Evolutionary conservation across 2,888 invertebrate genomes (phyloP), one percentile per base, ranked within the genome.

Genomic region (Platynereis dumerilii): DNA sequence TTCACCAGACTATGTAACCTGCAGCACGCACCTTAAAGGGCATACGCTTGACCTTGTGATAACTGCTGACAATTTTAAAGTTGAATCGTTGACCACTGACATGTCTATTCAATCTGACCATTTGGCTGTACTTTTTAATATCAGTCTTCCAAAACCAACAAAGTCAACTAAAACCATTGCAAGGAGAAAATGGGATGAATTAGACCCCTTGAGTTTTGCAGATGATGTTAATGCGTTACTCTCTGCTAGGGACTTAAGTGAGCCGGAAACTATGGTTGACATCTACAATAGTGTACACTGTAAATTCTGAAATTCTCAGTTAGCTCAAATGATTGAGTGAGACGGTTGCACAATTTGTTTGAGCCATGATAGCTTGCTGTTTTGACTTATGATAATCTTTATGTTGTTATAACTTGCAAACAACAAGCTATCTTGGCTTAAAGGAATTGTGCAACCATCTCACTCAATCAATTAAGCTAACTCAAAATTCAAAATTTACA

Each of bases 281-380:
- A 20, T 57, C 22, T 57, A 57, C 34, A 57, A 57, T 20, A 22
- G 29, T 22, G 20, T 29, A 20, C n/a, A n/a, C n/a, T n/a, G n/a
- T n/a, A n/a, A n/a, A n/a, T n/a, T n/a, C n/a, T n/a, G n/a, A n/a
- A n/a, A n/a, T n/a, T n/a, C n/a, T n/a, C n/a, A n/a, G n/a, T n/a
- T n/a, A n/a, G n/a, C n/a, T n/a, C n/a, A n/a, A n/a, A n/a, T n/a
- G n/a, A n/a, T n/a, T n/a, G n/a, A n/a, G n/a, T n/a, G n/a, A n/a
- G n/a, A n/a, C n/a, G n/a, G n/a, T n/a, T n/a, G n/a, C n/a, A n/a
- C n/a, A n/a, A n/a, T n/a, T n/a, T n/a, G n/a, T n/a, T n/a, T n/a
- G n/a, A n/a, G n/a, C n/a, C n/a, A n/a, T n/a, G n/a, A n/a, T n/a
- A n/a, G n/a, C n/a, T n/a, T n/a, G n/a, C n/a, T n/a, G n/a, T n/a